Base-by-base conservation (phyloP, 2,888 invertebrate species). In the Agrotis segetum region DNA sequence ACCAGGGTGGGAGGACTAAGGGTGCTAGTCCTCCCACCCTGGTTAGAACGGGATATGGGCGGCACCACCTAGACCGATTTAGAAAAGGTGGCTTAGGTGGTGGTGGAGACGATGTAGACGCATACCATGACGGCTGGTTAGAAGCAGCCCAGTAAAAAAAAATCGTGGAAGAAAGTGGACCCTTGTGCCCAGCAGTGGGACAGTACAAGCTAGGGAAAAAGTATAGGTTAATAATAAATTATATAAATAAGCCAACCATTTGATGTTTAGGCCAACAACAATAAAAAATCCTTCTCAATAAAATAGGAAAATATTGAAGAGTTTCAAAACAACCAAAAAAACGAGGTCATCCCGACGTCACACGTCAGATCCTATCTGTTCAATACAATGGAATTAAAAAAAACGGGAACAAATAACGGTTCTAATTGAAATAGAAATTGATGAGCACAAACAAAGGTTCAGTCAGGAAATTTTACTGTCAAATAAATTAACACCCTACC, bases 371-470 rank as follows among this genome's bases (percentile, higher is more conserved):
- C 46, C 19, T 47, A 53, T 71, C 47, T 14, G 5, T 7, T 40
- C 24, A 60, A 47, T 19, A 70, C 47, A 71, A 60, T 47, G 59
- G 34, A 60, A 71, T 60, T 47, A 24, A 60, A 70, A 49, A 55
- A 44, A 61, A 16, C 47, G 29, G 5, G 19, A 40, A 40, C 19
- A 61, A 71, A 61, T 55, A 44, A 29, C 16, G 16, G 14, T 61
- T 17, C 14, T 47, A 71, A 49, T 71, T 62, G 29, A 62, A 62
- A 44, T 55, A 19, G n/a, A 40, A 71, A 21, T 71, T 29, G n/a
- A 71, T 13, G 29, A 55, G 3, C 14, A 29, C 16, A 47, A 71
- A 44, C 2, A 49, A 55, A 56, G 11, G 56, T 34, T 14, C 34
- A 34, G 13, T 56, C 2, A 14, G 6, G 34, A 6, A 1, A 56